phyloP scores from a whole-genome alignment of 2,888 invertebrate species.

The Nemurella pictetii region DNA sequence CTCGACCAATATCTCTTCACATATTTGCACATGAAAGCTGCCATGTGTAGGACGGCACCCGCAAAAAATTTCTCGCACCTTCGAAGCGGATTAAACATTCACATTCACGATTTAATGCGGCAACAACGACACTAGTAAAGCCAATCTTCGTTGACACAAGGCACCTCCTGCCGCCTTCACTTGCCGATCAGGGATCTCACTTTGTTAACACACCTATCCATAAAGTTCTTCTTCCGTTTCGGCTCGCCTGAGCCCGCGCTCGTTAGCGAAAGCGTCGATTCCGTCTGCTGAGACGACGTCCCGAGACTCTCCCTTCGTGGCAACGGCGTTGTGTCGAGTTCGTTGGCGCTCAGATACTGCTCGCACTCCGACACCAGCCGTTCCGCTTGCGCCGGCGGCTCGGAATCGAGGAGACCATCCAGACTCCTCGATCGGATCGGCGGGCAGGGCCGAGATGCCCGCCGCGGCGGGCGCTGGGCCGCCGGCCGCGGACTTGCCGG shows the following conservation, averaged over 20 bases:
- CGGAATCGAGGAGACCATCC: conserved; percentile 62
- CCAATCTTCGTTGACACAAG: background rate
- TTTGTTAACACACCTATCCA: conserved; percentile 84
- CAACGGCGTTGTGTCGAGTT: conserved; percentile 27
- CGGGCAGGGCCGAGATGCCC: conserved; percentile 50
- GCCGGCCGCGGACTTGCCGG: conserved; percentile 33
- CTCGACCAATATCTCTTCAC: background rate
- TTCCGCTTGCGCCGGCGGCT: conserved; percentile 31
- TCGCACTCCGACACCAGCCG: conserved; percentile 42
- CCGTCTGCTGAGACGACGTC: conserved; percentile 49
- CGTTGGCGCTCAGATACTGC: conserved; percentile 42
- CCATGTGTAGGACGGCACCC: conserved; percentile 3
- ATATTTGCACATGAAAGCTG: background rate
- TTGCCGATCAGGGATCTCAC: conserved; percentile 72
- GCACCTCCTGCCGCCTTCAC: conserved; percentile 44
- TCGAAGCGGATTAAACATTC: background rate
- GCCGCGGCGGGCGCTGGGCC: conserved; percentile 43
- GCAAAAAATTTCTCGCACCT: background rate
- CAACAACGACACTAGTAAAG: background rate
- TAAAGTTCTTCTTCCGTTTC: conserved; percentile 76
- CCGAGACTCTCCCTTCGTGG: conserved; percentile 21
- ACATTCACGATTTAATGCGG: background rate
- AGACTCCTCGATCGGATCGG: conserved; percentile 64
- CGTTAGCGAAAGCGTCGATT: conserved; percentile 61
- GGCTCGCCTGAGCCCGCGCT: conserved; percentile 61